Base-by-base conservation (phyloP, 1,140 invertebrate genomes). In the Lordiphosa collinella region DNA sequence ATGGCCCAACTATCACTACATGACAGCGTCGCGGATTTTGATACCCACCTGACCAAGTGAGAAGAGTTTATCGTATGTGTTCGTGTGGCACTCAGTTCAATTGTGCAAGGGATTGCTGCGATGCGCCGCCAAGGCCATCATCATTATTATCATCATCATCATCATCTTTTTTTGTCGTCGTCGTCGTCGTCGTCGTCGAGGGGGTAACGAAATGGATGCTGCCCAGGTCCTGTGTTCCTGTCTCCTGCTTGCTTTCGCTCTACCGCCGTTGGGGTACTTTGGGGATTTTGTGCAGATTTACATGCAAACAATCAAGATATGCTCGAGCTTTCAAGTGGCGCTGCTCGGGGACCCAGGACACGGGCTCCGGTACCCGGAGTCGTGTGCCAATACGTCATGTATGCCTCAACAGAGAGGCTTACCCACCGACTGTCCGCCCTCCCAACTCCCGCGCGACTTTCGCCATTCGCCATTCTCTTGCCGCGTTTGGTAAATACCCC, bases 251-350 rank as follows among this genome's bases (percentile, higher is more conserved):
- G 41, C 31, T 32, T 29, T 56, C 11, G 8, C 37, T 46, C 10
- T 25, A 14, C 48, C 65, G 62, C 47, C 43, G 47, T 51, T 61
- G 71, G 62, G 75, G 72, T 82, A 78, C 76, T 82, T 82, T 84
- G 58, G 76, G 76, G 76, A 82, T 82, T 82, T 80, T 78, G 78
- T 84, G 72, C 78, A 82, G 76, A 82, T 82, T 82, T 82, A 82
- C 76, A 84, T 82, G 76, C 76, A 82, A 82, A 84, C 76, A 82
- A 82, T 82, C 76, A 82, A 82, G 76, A 82, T 82, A 82, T 76
- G 78, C 72, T 52, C 51, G 57, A 66, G 76, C 76, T 80, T 80
- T 80, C 76, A 82, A 82, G 75, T 82, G 76, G 37, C 70, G 51
- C 66, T 61, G 59, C 36, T 62, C 55, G 43, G 16, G 49, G 13